A percentile compares a stretch with the other conserved stretches of the same genome.
These are phyloP conservation scores for Ibidorhyncha struthersii DNA, from an alignment of 2,113 vertebrate genomes.

Conservation along the genomic window DNA sequence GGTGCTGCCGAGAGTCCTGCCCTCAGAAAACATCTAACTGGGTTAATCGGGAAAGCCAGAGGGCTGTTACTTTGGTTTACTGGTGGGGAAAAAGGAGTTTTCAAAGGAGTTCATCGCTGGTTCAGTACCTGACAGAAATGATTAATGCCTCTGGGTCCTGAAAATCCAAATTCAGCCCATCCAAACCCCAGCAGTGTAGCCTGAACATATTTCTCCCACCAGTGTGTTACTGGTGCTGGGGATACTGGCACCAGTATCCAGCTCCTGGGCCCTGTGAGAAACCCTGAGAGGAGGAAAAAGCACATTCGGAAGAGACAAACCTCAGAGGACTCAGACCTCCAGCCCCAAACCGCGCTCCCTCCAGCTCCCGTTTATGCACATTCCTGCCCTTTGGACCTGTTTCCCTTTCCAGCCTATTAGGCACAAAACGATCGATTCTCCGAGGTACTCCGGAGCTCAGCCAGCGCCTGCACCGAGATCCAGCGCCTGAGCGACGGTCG, in stretches of 20 bases:
- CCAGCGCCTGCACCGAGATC: neutral
- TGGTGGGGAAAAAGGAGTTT: neutral
- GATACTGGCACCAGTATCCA: neutral
- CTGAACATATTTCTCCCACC: rapidly evolving
- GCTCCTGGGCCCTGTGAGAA: neutral
- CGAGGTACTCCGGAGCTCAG: neutral
- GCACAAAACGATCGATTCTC: neutral
- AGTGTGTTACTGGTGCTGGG: neutral
- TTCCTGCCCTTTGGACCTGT: neutral
- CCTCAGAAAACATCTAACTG: neutral
- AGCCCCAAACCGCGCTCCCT: neutral
- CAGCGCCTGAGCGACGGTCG: rapidly evolving
- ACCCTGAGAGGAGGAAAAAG: neutral
- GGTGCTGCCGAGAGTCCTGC: neutral
- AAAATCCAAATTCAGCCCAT: neutral
- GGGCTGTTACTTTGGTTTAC: neutral
- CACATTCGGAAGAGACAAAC: neutral
- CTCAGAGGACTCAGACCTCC: neutral
- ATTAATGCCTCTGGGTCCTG: neutral
- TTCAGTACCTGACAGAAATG: neutral
- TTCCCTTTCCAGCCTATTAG: conserved; percentile 19
- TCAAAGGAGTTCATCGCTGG: neutral
- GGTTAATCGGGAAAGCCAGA: neutral
- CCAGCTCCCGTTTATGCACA: neutral
- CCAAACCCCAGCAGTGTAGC: neutral